Evolutionary conservation across 2,797 vertebrate species (phyloP).

Genomic region (Cynodonichthys magdalenae): DNA sequence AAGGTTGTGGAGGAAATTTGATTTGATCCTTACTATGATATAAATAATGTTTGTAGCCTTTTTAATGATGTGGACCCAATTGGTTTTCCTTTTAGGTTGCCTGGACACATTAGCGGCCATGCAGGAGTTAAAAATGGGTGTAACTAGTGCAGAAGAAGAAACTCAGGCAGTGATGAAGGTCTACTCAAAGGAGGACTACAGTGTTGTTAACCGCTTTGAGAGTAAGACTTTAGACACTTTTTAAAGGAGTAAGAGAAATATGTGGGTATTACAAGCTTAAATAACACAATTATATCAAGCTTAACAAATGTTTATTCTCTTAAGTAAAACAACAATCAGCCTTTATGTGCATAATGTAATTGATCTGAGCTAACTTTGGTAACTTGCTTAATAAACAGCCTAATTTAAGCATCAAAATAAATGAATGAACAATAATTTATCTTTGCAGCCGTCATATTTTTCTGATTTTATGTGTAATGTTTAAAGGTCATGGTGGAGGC

Average conservation of each 20-base stretch:
- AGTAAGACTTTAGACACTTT: slow-evolving; percentile 79
- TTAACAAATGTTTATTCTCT: too few species aligned
- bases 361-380: not conserved
- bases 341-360: not conserved
- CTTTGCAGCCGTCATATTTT: slow-evolving; percentile 5
- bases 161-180: slow-evolving; percentile 99
- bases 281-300: slow-evolving; percentile 1
- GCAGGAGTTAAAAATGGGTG: slow-evolving; percentile 98
- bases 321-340: too few species aligned
- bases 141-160: slow-evolving; percentile 94
- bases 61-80: not conserved
- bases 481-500: slow-evolving; percentile 94
- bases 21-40: not conserved
- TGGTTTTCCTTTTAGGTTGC: slow-evolving; percentile 83
- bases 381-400: not conserved
- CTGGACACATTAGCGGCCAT: slow-evolving; percentile 97
- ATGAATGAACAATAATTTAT: not conserved
- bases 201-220: slow-evolving; percentile 98
- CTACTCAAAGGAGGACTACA: slow-evolving; percentile 99
- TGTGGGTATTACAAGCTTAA: not conserved
- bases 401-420: not conserved
- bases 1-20: not conserved
- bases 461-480: slow-evolving; percentile 24
- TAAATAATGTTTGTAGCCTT: not conserved
- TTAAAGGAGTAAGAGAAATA: not conserved